phyloP scores from a whole-genome alignment of 2,888 invertebrate genomes.

The Drosophila multiciliata region DNA sequence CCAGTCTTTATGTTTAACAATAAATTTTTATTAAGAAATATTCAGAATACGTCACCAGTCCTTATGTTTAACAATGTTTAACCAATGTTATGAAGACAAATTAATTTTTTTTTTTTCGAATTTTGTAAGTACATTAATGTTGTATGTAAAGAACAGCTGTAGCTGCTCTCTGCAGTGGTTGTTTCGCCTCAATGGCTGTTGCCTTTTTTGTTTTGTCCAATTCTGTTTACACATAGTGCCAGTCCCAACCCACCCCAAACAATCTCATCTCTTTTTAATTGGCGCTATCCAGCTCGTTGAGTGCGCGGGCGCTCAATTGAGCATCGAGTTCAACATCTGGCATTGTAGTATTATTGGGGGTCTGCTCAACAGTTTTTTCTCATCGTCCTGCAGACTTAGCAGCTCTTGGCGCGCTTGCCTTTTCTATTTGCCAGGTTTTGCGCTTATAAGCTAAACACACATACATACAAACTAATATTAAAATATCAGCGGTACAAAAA shows the following conservation, averaged over 20 bases:
- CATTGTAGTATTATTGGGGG: constrained; percentile 18
- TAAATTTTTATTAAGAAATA: neutral
- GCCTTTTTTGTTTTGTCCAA: constrained; percentile 32
- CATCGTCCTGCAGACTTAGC: constrained; percentile 56
- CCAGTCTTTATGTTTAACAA: neutral
- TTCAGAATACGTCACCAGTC: neutral
- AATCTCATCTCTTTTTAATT: constrained; percentile 26
- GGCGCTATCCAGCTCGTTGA: constrained; percentile 22
- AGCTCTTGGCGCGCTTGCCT: constrained; percentile 43
- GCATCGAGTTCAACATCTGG: constrained; percentile 20
- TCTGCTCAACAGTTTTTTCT: constrained; percentile 67
- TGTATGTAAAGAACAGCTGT: constrained; percentile 28
- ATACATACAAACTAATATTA: constrained; percentile 6
- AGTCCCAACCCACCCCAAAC: constrained; percentile 5
- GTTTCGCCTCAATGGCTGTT: constrained; percentile 34
- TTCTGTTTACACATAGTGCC: constrained; percentile 39
- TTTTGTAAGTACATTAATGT: neutral
- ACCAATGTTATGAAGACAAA: neutral
- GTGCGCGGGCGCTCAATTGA: constrained; percentile 55
- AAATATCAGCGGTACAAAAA: constrained; percentile 21
- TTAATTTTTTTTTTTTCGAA: constrained; percentile 2
- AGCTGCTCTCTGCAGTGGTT: neutral
- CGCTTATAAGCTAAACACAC: constrained; percentile 27
- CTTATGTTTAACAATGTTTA: neutral
- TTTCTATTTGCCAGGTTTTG: constrained; percentile 41